Base-by-base conservation (phyloP, 2,888 invertebrate genomes). In the Yponomeuta evonymella region DNA sequence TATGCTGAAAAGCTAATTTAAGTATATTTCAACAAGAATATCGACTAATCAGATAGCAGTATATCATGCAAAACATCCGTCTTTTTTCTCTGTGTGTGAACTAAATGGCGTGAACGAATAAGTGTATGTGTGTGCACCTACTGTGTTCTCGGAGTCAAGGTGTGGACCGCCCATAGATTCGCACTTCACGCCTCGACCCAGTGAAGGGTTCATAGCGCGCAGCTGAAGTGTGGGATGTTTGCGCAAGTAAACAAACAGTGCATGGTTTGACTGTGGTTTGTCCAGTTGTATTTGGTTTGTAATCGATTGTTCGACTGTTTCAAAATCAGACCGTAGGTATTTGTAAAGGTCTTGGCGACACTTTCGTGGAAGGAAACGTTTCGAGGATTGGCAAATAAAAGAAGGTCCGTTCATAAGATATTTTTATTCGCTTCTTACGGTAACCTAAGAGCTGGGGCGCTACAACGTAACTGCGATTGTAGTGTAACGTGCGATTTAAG, bases 161-260 rank as follows among this genome's bases (percentile, higher is more conserved):
- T 76, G 80, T 75, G 76, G 84, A 88, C 89, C 88, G 85, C 88
- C 88, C 87, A 84, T 79, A 76, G 86, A 83, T 86, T 88, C 86
- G 88, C 87, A 84, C 81, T 80, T 77, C 78, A 79, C 73, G 70
- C 66, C 36, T n/a, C 33, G 43, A 11, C 36, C 36, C n/a, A 67
- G 4, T 33, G n/a, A 33, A 43, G 36, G 33, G 33, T 43, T 23
- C 30, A 30, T 64, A 23, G 30, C 64, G 64, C 23, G 30, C 29
- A 30, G 64, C 30, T 64, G n/a, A 64, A 64, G 23, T 30, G 23
- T 64, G 64, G 51, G 51, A 58, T 64, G 64, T 64, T 64, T 64
- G 64, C 11, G 29, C 29, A 64, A 30, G 64, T 64, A 64, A 30
- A 64, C 64, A 64, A 64, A 64, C 64, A 64, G 30, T 11, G 9